A percentile compares a stretch with the other conserved stretches of the same genome.
Conservation (phyloP, 2,113 vertebrate species). For the Macaca nemestrina region DNA sequence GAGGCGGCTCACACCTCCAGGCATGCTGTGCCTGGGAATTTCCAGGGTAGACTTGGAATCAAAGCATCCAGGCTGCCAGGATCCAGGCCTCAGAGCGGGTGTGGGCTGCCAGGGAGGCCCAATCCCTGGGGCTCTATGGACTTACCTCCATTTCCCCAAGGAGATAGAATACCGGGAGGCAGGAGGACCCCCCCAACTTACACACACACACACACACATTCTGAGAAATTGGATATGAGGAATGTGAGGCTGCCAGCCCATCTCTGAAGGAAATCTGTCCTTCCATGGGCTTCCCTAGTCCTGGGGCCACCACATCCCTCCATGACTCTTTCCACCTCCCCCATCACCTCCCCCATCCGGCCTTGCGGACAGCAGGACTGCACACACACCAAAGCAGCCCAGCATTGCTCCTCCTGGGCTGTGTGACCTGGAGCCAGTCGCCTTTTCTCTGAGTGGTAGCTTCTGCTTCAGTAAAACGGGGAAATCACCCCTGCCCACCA, state of each 20-base stretch:
- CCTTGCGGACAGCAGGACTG: fast-evolving
- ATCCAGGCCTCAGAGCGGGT: neutral
- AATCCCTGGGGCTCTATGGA: neutral
- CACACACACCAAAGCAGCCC: neutral
- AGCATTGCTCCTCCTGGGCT: neutral
- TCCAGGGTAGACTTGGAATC: neutral
- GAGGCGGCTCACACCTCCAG: neutral
- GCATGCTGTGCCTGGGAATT: neutral
- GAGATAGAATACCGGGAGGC: fast-evolving
- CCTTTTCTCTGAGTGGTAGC: neutral
- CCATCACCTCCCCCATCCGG: fast-evolving
- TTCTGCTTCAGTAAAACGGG: neutral
- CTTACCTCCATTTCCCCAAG: neutral
- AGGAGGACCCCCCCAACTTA: too few species aligned
- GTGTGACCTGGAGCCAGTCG: neutral
- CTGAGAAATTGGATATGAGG: neutral
- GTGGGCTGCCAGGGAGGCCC: neutral
- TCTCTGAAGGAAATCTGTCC: neutral
- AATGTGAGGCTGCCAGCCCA: fast-evolving
- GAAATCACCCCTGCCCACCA: neutral
- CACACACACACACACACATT: too few species aligned
- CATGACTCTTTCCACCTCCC: neutral
- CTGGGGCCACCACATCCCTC: neutral
- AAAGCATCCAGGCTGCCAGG: neutral
- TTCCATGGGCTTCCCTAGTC: neutral